Conservation (phyloP, 2,113 vertebrate species). For the Scalopus aquaticus region DNA sequence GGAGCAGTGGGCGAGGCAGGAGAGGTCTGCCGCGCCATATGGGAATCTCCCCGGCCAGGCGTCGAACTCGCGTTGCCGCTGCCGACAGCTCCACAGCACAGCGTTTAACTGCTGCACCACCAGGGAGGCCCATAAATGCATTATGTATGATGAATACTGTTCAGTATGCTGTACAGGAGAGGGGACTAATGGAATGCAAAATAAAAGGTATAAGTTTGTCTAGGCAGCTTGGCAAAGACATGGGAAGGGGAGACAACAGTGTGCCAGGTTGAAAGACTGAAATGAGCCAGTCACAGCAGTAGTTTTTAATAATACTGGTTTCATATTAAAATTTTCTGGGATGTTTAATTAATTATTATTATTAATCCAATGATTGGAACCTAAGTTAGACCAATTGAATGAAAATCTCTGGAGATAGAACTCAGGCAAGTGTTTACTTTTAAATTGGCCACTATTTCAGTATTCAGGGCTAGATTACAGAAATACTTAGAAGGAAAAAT, state of each 20-base stretch:
- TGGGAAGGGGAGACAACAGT: accelerated
- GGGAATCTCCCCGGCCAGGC: too few relatives aligned
- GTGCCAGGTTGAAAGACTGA: neutral
- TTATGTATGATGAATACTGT: neutral
- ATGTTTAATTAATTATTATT: neutral
- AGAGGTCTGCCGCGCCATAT: too few relatives aligned
- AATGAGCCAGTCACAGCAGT: neutral
- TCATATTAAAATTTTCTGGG: neutral
- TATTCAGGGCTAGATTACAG: neutral
- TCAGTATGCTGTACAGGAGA: neutral
- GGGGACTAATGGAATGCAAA: neutral
- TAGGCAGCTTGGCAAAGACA: neutral
- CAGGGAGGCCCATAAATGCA: too few relatives aligned
- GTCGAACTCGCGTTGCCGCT: too few relatives aligned
- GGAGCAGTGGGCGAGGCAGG: too few relatives aligned
- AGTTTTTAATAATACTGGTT: neutral
- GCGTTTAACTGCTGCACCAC: too few relatives aligned
- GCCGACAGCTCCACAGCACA: too few relatives aligned
- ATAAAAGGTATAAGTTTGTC: neutral
- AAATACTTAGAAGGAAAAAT: neutral
- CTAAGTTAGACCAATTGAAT: neutral
- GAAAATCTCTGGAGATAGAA: neutral
- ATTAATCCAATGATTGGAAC: neutral
- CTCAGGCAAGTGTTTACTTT: neutral
- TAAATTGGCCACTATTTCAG: neutral